Base-by-base conservation (phyloP, 2,113 vertebrate species). In the Oxygymnocypris stewartii region DNA sequence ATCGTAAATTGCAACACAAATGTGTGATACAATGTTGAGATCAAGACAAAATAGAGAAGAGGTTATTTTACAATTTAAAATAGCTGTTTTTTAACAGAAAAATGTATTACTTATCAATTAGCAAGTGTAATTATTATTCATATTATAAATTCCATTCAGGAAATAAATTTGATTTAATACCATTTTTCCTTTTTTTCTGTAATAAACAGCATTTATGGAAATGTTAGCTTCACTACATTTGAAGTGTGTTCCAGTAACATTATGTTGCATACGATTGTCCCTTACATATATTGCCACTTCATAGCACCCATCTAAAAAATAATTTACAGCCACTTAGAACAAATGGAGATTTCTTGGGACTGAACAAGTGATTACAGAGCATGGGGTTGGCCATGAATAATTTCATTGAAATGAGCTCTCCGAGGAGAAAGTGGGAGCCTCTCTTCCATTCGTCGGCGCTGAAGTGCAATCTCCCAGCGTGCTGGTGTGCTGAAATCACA, bases 371-470 rank as follows among this genome's bases (percentile, higher is more conserved):
- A 91, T 92, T 82, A 87, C 84, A 80, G 90, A 79, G 85, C 73
- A 89, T 78, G 59, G 88, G 59, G 9, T 65, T 44, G 47, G 85
- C 89, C 88, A 91, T 91, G 90, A 90, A 91, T 91, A 89, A 92
- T 92, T 86, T 89, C 73, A 35, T 35, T 90, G 78, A 86, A 90
- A 89, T 90, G 49, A 90, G 82, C 57, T 83, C 65, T 59, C 47
- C 28, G 47, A 65, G 54, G 37, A 85, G 81, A 85, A 44, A 80
- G 54, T 44, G 82, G 59, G 69, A 79, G 69, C 71, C 31, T 77
- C 77, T 59, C 85, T 84, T 83, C 44, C 47, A 59, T 85, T 85
- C 44, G 79, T 57, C 1, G 82, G 69, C 40, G 37, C 85, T 85
- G 83, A 87, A 87, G 63, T 87, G 82, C 73, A 82, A 79, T 79